Percentiles rank a stretch among this genome's conserved stretches.
Evolutionary conservation across 2,797 vertebrate genomes (phyloP).

Genomic region (Ptychadena robeensis): DNA sequence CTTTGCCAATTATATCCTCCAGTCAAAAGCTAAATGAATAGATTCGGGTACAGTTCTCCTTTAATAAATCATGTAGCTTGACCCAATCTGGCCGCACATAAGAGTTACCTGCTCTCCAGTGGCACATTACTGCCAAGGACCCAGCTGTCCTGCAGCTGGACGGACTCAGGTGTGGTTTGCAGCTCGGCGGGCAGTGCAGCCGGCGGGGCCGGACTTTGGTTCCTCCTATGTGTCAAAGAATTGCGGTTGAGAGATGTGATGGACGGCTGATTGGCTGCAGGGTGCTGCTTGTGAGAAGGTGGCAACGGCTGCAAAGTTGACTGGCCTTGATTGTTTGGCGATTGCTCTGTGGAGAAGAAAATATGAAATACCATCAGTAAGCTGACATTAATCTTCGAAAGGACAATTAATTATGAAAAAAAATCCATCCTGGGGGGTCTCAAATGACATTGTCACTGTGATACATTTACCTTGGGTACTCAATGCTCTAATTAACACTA

Average conservation of each 20-base stretch:
- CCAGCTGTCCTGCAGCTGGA: slow-evolving; percentile 99
- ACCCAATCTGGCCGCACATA: not conserved
- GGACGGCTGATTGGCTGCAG: slow-evolving; percentile 85
- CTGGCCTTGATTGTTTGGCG: slow-evolving; percentile 87
- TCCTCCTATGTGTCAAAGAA: slow-evolving; percentile 96
- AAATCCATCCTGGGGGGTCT: slow-evolving; percentile 37
- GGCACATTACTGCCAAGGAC: slow-evolving; percentile 98
- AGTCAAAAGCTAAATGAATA: not conserved
- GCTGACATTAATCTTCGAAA: not conserved
- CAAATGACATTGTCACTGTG: slow-evolving; percentile 77
- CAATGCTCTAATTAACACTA: slow-evolving; percentile 80
- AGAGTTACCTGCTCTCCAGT: slow-evolving; percentile 95
- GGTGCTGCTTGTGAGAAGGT: slow-evolving; percentile 88
- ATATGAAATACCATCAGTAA: slow-evolving; percentile 7
- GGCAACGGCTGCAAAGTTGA: slow-evolving; percentile 90
- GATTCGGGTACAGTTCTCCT: not conserved
- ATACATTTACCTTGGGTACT: slow-evolving; percentile 78
- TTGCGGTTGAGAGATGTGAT: slow-evolving; percentile 95
- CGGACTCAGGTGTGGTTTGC: slow-evolving; percentile 98
- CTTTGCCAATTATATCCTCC: not conserved
- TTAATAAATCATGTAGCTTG: not conserved
- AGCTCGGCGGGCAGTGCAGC: slow-evolving; percentile 96
- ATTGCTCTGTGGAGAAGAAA: slow-evolving; percentile 81
- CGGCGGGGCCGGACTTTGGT: slow-evolving; percentile 92
- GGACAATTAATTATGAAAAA: slow-evolving; percentile 20